Base-by-base conservation (phyloP, 2,888 invertebrate species). In the Drymonia ruficornis region DNA sequence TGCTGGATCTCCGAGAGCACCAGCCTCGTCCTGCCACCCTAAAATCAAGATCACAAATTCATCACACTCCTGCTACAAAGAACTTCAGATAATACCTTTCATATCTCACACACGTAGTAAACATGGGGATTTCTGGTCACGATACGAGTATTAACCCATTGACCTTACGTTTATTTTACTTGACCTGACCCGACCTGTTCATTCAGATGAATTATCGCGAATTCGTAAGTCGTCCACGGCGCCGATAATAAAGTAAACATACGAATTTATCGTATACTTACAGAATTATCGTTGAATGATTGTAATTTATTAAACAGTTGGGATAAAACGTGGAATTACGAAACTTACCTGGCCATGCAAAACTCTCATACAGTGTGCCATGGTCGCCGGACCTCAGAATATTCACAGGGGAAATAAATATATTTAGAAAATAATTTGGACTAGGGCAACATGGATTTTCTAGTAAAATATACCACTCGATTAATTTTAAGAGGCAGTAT, bases 311-410 rank as follows among this genome's bases (percentile, higher is more conserved):
- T 42, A 16, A 31, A 15, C 58, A 40, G 36, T 62, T 63, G 60
- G 53, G 13, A 15, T 7, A 62, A 70, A 76, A 80, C 74, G 79
- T 79, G 79, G 73, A 74, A 76, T 68, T 65, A 57, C 57, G 56
- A 15, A 76, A 83, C 85, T 93, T 94, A 95, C 96, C 94, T 96
- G 95, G 94, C 95, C 95, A 94, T 95, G 95, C 93, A 96, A 94
- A 94, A 96, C 95, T 94, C 95, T 93, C 83, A 94, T 94, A 94
- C 95, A 96, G 94, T 95, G 95, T 92, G 95, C 96, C 96, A 96
- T 96, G 93, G 93, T 94, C 81, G 85, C 87, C 64, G 89, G 90
- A 91, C 90, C 80, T 80, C 67, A 76, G 75, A 81, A 79, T 80
- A 71, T 72, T 61, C 67, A 78, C 72, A 71, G 67, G 71, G 76